Conservation (phyloP, 2,888 invertebrate species). For the Didymodactylos carnosus region DNA sequence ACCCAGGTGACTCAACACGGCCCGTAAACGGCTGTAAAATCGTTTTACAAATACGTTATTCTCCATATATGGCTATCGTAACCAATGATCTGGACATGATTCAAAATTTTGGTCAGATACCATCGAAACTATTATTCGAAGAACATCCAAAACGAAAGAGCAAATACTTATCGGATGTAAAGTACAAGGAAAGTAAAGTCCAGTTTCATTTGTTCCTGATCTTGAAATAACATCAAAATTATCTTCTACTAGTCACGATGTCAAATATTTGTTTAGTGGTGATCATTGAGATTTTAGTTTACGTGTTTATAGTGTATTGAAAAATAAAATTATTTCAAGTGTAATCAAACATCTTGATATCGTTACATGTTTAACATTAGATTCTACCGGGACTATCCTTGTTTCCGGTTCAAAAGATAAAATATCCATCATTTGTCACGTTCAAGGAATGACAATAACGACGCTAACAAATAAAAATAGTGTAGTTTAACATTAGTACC, state of each 20-base stretch:
- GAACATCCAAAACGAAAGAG: conserved; percentile 37
- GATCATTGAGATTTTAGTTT: conserved; percentile 48
- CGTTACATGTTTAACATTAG: conserved; percentile 44
- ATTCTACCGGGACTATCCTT: conserved; percentile 42
- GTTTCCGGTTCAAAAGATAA: conserved; percentile 46
- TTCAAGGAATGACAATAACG: too few relatives aligned
- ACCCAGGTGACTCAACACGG: too few relatives aligned
- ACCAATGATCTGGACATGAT: too few relatives aligned
- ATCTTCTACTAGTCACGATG: conserved; percentile 44
- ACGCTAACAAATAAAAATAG: too few relatives aligned
- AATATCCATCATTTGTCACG: conserved; percentile 44
- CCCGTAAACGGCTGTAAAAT: too few relatives aligned
- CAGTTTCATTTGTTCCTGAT: conserved; percentile 42
- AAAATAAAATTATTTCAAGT: conserved; percentile 40
- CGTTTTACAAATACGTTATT: too few relatives aligned
- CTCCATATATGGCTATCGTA: too few relatives aligned
- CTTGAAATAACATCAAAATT: conserved; percentile 39
- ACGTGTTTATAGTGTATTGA: conserved; percentile 40
- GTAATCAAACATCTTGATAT: conserved; percentile 43
- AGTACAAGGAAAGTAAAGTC: too few relatives aligned
- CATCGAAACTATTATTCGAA: conserved; percentile 34
- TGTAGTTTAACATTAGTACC: too few relatives aligned
- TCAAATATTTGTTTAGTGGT: conserved; percentile 42
- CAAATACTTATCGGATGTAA: too few relatives aligned
- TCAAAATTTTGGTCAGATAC: conserved; percentile 38